Percentiles rank a stretch among this genome's conserved stretches.
These are phyloP conservation scores for Varroa destructor DNA, from an alignment of 1,140 invertebrate genomes.

Conservation along the genomic window DNA sequence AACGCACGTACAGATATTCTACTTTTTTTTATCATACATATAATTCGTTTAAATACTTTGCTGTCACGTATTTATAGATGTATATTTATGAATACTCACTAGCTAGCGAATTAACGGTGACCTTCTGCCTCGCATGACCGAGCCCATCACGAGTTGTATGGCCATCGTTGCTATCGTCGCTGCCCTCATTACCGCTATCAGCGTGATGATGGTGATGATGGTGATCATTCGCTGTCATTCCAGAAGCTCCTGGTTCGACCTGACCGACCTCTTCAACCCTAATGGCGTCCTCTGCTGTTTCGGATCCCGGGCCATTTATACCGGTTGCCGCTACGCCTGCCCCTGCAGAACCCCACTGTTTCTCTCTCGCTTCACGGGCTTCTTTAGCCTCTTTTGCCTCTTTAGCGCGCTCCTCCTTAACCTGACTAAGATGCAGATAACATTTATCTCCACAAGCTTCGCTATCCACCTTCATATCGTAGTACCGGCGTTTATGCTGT, in stretches of 20 bases:
- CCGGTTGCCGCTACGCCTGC: too few relatives aligned
- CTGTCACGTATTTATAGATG: too few relatives aligned
- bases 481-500: constrained; percentile 68
- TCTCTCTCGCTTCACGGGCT: constrained; percentile 45
- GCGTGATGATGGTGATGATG: constrained; percentile 46
- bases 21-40: too few relatives aligned
- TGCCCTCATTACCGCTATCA: constrained; percentile 80
- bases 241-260: too few relatives aligned
- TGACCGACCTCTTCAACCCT: too few relatives aligned
- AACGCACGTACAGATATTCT: too few relatives aligned
- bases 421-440: constrained; percentile 67
- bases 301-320: too few relatives aligned
- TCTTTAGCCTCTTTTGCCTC: constrained; percentile 34
- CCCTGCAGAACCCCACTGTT: background rate
- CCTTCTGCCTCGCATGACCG: constrained; percentile 27
- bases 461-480: constrained; percentile 67
- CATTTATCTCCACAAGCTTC: constrained; percentile 76
- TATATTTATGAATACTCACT: constrained; percentile 1
- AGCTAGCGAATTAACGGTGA: constrained; percentile 23
- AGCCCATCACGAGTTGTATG: too few relatives aligned
- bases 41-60: too few relatives aligned
- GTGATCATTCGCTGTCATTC: too few relatives aligned
- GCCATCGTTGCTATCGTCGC: constrained; percentile 80
- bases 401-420: constrained; percentile 35
- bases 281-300: too few relatives aligned